Evolutionary conservation across 2,888 invertebrate species (phyloP), one percentile per base, ranked within the genome.

Genomic region (Catonia carolina): DNA sequence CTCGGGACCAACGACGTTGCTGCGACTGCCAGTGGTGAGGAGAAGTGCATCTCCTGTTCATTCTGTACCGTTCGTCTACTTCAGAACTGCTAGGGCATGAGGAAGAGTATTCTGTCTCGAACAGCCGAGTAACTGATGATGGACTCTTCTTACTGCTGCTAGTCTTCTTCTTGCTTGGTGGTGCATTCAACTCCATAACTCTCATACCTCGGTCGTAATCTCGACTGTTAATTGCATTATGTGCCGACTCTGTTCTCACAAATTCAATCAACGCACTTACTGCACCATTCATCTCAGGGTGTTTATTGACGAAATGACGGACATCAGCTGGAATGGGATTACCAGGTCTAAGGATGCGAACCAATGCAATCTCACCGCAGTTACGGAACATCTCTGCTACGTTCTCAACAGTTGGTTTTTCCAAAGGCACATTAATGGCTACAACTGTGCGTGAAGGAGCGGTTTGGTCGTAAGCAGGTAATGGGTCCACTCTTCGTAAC

Each of bases 191-290:
- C 69, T 89, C 89, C 69, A 83, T 85, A 37, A 90, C 84, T 68
- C 82, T 81, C 75, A 89, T 83, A 18, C 71, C 71, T 22, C 79
- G 76, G n/a, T 77, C 77, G 45, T 62, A 59, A 59, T 72, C 75
- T 72, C 82, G 79, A 64, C 88, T 75, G 59, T 85, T 81, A 53
- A 86, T 78, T 0, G 95, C 93, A 58, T 83, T 83, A 65, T 90
- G 80, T 0, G 95, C 95, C 12, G 87, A 82, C 63, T 90, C 89
- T 1, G 91, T 89, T 64, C 87, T 84, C 52, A 90, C 87, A 71
- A 92, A 96, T 74, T 96, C 95, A 36, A 95, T 85, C 65, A 95
- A 77, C 14, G 94, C 95, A 72, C 90, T 91, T 70, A 91, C 84
- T 74, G 86, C 83, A 67, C 86, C 86, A 63, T 86, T 86, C 70